Evolutionary conservation across 2,113 vertebrate species (phyloP).

Genomic region (Tachysurus fulvidraco): DNA sequence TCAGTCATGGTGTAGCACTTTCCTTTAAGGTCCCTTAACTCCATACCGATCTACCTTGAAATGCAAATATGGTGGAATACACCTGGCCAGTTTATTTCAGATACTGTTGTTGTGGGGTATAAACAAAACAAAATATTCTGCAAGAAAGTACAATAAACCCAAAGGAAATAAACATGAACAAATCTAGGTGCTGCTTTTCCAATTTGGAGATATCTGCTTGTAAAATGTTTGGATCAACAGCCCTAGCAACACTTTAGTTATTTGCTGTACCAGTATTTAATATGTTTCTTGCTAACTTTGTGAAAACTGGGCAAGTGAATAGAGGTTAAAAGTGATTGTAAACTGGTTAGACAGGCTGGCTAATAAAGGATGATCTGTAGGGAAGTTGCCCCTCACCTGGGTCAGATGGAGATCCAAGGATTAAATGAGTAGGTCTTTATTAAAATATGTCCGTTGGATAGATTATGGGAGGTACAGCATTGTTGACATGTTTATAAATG

Average conservation of each 20-base stretch:
- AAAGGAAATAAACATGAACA: background rate
- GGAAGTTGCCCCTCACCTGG: background rate
- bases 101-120: background rate
- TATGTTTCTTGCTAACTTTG: background rate
- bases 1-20: background rate
- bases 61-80: constrained; percentile 4
- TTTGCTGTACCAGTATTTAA: background rate
- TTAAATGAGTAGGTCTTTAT: background rate
- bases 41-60: background rate
- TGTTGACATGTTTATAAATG: background rate
- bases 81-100: background rate
- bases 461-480: background rate
- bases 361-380: background rate
- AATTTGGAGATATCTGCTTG: background rate
- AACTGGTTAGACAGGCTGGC: background rate
- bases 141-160: background rate
- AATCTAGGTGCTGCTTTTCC: background rate
- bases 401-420: background rate
- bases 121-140: background rate
- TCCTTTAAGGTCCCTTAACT: background rate
- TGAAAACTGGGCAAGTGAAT: background rate
- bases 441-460: background rate
- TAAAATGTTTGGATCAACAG: background rate
- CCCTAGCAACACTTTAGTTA: background rate
- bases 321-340: background rate